Percentiles rank a stretch among this genome's conserved stretches.
phyloP scores from a whole-genome alignment of 1,140 invertebrate species.

The Penaeus indicus region DNA sequence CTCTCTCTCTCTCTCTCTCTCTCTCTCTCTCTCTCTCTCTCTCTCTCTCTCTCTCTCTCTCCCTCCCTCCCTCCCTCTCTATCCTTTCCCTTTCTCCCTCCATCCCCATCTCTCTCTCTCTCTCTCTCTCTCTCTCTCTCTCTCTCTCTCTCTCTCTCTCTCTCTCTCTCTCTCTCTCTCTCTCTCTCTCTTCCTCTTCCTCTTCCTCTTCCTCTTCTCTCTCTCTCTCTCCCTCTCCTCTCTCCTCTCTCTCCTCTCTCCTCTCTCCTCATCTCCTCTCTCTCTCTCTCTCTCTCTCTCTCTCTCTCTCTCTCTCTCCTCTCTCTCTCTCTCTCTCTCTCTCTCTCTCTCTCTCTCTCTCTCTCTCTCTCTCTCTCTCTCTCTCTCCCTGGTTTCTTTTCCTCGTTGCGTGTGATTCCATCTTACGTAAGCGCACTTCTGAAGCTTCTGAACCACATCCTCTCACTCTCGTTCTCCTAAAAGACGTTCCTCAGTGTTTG shows the following conservation, averaged over 20 bases:
- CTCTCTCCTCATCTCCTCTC: background rate
- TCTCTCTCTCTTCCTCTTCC: background rate
- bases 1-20: background rate
- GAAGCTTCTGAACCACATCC: too few species aligned
- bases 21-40: background rate
- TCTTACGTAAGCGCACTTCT: too few species aligned
- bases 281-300: background rate
- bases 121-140: background rate
- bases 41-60: background rate
- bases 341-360: background rate
- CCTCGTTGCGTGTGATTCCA: too few species aligned
- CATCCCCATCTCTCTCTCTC: background rate
- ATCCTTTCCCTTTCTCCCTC: slow-evolving; percentile 1
- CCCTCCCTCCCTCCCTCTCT: slow-evolving; percentile 9
- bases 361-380: background rate
- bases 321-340: background rate
- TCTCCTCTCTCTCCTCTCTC: background rate
- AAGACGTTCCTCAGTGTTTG: too few species aligned
- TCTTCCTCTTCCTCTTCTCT: background rate
- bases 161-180: too few species aligned
- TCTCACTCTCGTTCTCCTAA: too few species aligned
- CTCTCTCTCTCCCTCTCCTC: too few species aligned
- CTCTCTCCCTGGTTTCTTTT: too few species aligned
- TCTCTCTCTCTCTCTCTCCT: background rate
- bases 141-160: background rate